Conservation (phyloP, 2,113 vertebrate species). For the Choloepus hoffmanni region DNA sequence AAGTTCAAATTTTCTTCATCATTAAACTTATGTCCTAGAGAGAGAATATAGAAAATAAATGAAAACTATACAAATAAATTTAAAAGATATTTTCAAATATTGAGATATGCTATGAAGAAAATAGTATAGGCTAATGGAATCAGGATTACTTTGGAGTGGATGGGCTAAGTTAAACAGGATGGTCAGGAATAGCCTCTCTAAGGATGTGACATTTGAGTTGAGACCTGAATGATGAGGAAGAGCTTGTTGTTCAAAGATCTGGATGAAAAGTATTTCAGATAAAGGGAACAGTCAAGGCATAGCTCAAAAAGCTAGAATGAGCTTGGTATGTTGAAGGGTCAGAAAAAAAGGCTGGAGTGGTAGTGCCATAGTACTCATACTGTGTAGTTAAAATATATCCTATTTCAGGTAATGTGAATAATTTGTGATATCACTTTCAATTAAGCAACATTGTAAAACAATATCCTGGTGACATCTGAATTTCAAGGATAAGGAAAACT, state of each 20-base stretch:
- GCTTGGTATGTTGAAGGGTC: neutral
- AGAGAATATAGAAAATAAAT: constrained; percentile 15
- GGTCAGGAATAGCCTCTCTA: neutral
- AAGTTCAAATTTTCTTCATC: constrained; percentile 1
- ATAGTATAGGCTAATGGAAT: neutral
- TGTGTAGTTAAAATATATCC: neutral
- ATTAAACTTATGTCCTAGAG: neutral
- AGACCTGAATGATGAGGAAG: neutral
- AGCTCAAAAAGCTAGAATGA: neutral
- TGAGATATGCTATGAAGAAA: constrained; percentile 34
- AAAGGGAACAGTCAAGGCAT: neutral
- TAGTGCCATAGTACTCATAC: neutral
- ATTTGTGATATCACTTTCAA: neutral
- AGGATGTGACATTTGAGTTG: neutral
- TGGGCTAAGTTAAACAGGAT: neutral
- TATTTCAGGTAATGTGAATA: neutral
- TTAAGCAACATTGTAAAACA: neutral
- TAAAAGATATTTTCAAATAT: neutral
- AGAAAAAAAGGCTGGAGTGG: neutral
- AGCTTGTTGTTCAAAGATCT: neutral
- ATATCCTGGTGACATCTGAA: neutral
- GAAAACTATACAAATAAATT: neutral
- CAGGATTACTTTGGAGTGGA: neutral
- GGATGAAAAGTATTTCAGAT: neutral
- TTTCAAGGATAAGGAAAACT: neutral